These are phyloP conservation scores for Actinia tenebrosa DNA, from an alignment of 64 coral and sea anemone species.

Conservation along the genomic window DNA sequence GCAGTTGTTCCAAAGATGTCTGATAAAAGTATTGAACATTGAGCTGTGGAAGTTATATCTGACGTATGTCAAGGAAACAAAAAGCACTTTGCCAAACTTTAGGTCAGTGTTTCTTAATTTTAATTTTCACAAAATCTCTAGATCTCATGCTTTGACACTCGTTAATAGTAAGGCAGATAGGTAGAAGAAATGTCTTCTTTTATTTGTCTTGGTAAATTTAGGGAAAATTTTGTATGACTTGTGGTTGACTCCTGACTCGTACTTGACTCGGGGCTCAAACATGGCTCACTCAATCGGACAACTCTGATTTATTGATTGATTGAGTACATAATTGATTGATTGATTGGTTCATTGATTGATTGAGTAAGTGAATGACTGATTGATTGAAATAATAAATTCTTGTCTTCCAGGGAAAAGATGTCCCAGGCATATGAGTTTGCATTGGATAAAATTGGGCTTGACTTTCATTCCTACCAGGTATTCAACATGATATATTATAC, in stretches of 20 bases:
- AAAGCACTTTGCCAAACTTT: conserved; percentile 86
- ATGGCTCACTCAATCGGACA: too few species aligned
- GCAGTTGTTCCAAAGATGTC: conserved; percentile 92
- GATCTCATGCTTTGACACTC: too few species aligned
- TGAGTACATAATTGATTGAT: too few species aligned
- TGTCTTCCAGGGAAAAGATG: conserved; percentile 86
- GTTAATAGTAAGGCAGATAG: too few species aligned
- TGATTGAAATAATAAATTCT: background rate
- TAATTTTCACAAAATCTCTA: background rate
- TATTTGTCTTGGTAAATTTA: too few species aligned
- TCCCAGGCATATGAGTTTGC: conserved; percentile 98
- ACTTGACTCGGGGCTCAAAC: too few species aligned
- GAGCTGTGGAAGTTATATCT: conserved; percentile 97
- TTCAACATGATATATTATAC: background rate
- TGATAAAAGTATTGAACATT: conserved; percentile 99
- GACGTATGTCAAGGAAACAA: conserved; percentile 96
- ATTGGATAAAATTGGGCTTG: conserved; percentile 94
- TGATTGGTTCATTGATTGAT: too few species aligned
- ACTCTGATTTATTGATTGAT: too few species aligned
- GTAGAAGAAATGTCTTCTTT: too few species aligned
- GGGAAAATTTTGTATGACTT: too few species aligned
- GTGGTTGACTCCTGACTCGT: too few species aligned
- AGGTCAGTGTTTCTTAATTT: conserved; percentile 37
- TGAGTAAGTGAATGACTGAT: too few species aligned
- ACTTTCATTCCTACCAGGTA: conserved; percentile 98